phyloP scores from a whole-genome alignment of 2,113 vertebrate species.

The Zapus hudsonius region DNA sequence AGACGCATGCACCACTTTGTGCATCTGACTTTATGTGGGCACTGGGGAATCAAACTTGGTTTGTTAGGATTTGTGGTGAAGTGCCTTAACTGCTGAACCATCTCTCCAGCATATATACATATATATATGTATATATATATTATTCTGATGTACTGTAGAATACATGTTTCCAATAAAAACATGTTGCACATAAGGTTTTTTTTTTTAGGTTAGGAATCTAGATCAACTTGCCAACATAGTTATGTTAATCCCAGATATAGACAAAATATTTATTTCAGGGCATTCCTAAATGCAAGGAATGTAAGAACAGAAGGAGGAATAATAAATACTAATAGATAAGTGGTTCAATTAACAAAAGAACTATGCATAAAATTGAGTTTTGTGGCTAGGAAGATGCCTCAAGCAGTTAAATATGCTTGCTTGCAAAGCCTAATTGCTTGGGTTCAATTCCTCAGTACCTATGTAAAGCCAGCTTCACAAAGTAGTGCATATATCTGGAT shows the following conservation, averaged over 20 bases:
- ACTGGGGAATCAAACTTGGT: too few relatives aligned
- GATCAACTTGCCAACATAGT: neutral
- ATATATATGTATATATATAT: neutral
- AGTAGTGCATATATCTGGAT: too few relatives aligned
- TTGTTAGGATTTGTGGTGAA: too few relatives aligned
- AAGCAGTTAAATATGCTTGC: too few relatives aligned
- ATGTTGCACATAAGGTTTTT: neutral
- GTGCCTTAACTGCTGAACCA: too few relatives aligned
- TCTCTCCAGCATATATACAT: too few relatives aligned
- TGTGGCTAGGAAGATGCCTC: too few relatives aligned
- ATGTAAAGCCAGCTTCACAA: too few relatives aligned
- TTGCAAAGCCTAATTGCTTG: too few relatives aligned
- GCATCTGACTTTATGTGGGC: too few relatives aligned
- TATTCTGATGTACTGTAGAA: neutral
- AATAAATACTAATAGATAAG: neutral
- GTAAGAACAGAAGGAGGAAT: neutral
- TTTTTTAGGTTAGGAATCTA: neutral
- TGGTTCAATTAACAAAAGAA: neutral
- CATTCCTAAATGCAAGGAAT: neutral
- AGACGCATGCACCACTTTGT: too few relatives aligned
- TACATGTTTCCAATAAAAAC: neutral
- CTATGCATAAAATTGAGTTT: neutral
- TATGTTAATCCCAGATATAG: neutral
- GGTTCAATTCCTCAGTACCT: too few relatives aligned
- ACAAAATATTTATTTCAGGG: neutral